Base-by-base conservation (phyloP, 2,113 vertebrate species). In the Crotophaga sulcirostris region DNA sequence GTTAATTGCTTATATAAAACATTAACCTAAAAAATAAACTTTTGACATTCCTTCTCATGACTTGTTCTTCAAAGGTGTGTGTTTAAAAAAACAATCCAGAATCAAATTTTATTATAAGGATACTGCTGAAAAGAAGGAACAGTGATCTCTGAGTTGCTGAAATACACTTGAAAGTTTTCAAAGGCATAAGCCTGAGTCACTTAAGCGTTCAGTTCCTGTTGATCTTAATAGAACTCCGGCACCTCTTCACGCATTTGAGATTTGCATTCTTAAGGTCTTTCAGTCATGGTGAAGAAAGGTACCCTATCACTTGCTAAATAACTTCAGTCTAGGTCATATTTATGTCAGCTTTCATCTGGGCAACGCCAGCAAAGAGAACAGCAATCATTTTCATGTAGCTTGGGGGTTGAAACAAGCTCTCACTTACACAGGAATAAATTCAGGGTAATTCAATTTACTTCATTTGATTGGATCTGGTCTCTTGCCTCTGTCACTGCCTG, bases 341-440 rank as follows among this genome's bases (percentile, higher is more conserved):
- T 87, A 83, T 95, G 89, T 93, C 94, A 93, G 74, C 59, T 90
- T 93, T 94, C 93, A 87, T 79, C 91, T 13, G 26, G 91, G 82
- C 86, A 84, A 73, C 15, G 44, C 59, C 64, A 77, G 87, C 59
- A 87, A 95, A 91, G 72, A 85, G 82, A 95, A 66, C 55, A 86
- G 70, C 70, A 90, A 94, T 91, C 91, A 90, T 93, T 96, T 88
- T 91, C 84, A 51, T 8, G 51, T 93, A 93, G 94, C 95, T 93
- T 45, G 84, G 59, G 93, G 91, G 91, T 82, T 91, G 45, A 90
- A 96, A 85, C 87, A 88, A 96, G 52, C 75, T 94, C 91, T 93
- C 76, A 95, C 79, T 95, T 94, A 93, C n/a, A 94, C 45, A 78
- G 80, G 47, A 92, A 85, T 95, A 96, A 93, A 95, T 90, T 90